Evolutionary conservation across 2,888 invertebrate genomes (phyloP), one percentile per base, ranked within the genome.

Genomic region (Pristionchus entomophagus): DNA sequence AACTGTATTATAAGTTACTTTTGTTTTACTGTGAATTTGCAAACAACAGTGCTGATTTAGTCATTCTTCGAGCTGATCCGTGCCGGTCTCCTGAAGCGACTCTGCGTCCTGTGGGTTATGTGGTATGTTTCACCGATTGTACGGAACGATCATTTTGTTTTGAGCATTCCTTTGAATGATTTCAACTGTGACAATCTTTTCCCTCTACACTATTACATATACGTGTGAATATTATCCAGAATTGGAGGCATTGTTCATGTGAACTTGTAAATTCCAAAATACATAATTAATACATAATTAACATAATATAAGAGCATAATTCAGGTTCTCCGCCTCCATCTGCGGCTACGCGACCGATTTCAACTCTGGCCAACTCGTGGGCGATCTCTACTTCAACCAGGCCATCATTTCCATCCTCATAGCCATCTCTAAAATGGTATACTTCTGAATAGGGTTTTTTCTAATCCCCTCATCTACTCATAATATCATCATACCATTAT

Each of bases 341-440:
- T 93, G 92, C 84, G 92, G 93, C 38, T 93, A 93, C 87, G 93
- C 92, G 8, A 93, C 89, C 53, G 93, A 93, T 82, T 86, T 93
- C 69, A 92, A 93, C 86, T 92, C 92, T 38, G 91, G 90, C 49
- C 89, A 89, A 17, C 91, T 93, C 84, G 88, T 89, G 51, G 93
- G 93, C 22, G 89, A 93, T 86, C 88, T 93, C 65, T 93, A 89
- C 86, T 59, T 91, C 87, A 93, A 93, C 86, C 93, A 93, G 87
- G 89, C 92, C 45, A 89, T 93, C 35, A 92, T 93, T 88, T 91
- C 92, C 29, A 88, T 91, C 62, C 88, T 93, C 65, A 92, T 92
- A 56, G 92, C 91, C n/a, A 88, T 90, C 35, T 92, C 92, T 26
- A 93, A 93, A 87, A 91, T 92, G 88, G 91, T 91, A 26, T 26